Conservation (phyloP, 2,888 invertebrate genomes). For the Copidosoma aretas region DNA sequence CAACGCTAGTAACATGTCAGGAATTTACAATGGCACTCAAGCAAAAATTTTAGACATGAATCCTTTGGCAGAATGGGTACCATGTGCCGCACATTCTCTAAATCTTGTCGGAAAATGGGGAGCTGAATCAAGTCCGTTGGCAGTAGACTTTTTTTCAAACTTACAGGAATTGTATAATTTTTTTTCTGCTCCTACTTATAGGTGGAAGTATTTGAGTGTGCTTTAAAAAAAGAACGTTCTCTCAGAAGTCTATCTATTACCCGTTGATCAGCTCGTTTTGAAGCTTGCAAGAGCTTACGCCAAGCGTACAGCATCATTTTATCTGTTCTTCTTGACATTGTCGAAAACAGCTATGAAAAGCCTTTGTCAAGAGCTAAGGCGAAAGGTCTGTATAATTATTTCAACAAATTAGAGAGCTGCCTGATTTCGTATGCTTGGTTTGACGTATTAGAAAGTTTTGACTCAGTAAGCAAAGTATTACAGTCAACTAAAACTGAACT, state of each 20-base stretch:
- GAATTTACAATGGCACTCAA: no score
- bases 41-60: no score
- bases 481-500: background rate
- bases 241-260: background rate
- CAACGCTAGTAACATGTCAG: no score
- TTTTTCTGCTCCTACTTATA: background rate
- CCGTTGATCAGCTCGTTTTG: slow-evolving; percentile 6
- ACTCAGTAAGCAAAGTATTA: slow-evolving; percentile 3
- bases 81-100: background rate
- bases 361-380: background rate
- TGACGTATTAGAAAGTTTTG: background rate
- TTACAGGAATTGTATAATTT: background rate
- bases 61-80: slow-evolving; percentile 25
- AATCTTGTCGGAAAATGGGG: background rate
- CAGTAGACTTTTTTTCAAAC: background rate
- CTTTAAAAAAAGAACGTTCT: background rate
- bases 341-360: background rate
- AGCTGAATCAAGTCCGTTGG: background rate
- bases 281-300: slow-evolving; percentile 28
- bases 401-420: background rate
- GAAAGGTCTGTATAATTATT: background rate
- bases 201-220: background rate
- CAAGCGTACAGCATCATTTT: slow-evolving; percentile 22
- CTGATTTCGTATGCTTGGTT: background rate
- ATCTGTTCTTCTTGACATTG: background rate